A percentile compares a stretch with the other conserved stretches of the same genome.
Conservation (phyloP, 2,797 vertebrate species). For the Urosaurus nigricauda region DNA sequence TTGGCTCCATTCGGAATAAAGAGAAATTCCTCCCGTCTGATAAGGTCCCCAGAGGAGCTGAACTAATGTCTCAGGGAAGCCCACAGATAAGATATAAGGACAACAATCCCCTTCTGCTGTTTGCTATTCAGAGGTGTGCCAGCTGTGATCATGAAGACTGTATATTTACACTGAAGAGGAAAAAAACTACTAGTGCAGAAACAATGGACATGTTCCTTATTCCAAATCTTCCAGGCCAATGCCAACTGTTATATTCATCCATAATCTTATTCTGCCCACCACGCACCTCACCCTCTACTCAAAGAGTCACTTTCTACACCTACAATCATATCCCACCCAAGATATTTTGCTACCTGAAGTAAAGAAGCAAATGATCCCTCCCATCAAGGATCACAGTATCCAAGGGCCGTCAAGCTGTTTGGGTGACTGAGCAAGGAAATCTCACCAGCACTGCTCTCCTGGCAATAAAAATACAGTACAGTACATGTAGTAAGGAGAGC, state of each 20-base stretch:
- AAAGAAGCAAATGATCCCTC: background rate
- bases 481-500: background rate
- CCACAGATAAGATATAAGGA: background rate
- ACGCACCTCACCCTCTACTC: background rate
- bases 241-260: background rate
- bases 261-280: background rate
- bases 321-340: background rate
- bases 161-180: background rate
- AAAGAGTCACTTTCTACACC: background rate
- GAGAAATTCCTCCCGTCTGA: too few relatives aligned
- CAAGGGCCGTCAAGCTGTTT: background rate
- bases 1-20: too few relatives aligned
- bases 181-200: background rate
- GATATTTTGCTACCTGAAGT: background rate
- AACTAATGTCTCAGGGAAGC: background rate
- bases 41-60: too few relatives aligned
- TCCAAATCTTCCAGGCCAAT: background rate
- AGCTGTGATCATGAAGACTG: background rate
- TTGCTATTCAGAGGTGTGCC: background rate
- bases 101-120: background rate
- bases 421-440: background rate
- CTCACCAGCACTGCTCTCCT: background rate
- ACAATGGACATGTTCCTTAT: background rate
- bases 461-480: background rate
- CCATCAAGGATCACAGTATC: background rate